Evolutionary conservation across 2,113 vertebrate genomes (phyloP).

Genomic region (Ceyx margarethae): DNA sequence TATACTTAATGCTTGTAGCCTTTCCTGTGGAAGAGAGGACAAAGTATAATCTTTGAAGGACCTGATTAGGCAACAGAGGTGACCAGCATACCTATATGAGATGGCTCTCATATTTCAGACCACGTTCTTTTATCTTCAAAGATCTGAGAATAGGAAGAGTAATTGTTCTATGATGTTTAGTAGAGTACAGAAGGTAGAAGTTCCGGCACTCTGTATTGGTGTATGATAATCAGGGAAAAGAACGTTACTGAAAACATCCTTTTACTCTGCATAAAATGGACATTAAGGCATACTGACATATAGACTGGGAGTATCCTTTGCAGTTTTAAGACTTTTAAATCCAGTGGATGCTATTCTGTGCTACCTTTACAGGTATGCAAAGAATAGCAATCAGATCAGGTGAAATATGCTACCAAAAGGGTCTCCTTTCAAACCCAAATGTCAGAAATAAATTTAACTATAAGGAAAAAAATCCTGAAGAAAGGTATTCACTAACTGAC

Average conservation of each 20-base stretch:
- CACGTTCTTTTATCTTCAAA: neutral
- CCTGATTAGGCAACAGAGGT: neutral
- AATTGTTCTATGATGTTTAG: neutral
- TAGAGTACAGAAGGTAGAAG: neutral
- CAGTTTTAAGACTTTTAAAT: neutral
- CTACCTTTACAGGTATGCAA: neutral
- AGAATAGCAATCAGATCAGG: neutral
- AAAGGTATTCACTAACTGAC: neutral
- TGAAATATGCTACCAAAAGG: neutral
- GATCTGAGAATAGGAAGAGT: neutral
- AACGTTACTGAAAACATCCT: neutral
- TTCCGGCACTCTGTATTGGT: neutral
- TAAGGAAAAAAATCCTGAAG: neutral
- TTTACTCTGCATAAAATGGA: neutral
- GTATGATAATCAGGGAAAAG: neutral
- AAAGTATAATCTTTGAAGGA: neutral
- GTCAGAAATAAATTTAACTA: neutral
- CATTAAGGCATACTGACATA: neutral
- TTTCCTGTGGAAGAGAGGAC: neutral
- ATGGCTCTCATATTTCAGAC: neutral
- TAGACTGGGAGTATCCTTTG: neutral
- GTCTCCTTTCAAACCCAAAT: neutral
- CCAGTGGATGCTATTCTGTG: neutral
- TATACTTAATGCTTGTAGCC: fast-evolving
- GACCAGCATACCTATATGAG: neutral